These are phyloP conservation scores for Apodemia hepburni DNA, from an alignment of 2,888 invertebrate species.

Conservation along the genomic window DNA sequence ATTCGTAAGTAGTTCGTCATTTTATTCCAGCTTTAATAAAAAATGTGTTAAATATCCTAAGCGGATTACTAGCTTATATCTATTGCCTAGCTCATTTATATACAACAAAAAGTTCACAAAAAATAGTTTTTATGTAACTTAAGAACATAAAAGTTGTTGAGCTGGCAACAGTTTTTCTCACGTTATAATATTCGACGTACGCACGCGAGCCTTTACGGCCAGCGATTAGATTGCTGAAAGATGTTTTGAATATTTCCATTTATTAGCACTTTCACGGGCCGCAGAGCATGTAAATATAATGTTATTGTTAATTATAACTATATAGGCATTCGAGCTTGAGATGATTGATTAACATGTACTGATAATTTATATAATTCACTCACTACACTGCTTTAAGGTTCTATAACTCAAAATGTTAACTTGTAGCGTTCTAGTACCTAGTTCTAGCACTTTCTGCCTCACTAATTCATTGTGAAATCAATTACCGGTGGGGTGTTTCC, in stretches of 20 bases:
- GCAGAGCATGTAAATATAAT: slow-evolving; percentile 19
- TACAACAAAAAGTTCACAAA: slow-evolving; percentile 1
- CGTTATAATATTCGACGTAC: slow-evolving; percentile 6
- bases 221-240: slow-evolving; percentile 22
- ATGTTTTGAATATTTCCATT: slow-evolving; percentile 23
- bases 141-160: slow-evolving; percentile 9
- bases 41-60: background rate
- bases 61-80: background rate
- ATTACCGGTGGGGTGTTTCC: no score
- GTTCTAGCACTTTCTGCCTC: no score
- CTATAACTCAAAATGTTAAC: no score
- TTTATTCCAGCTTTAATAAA: background rate
- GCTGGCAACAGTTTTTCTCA: slow-evolving; percentile 3
- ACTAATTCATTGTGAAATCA: no score
- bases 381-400: no score
- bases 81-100: background rate
- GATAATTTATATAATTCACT: no score
- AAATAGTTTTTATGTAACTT: background rate
- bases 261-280: slow-evolving; percentile 21
- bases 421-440: no score
- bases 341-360: slow-evolving; percentile 2
- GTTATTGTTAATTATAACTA: slow-evolving; percentile 19
- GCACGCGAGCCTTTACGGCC: slow-evolving; percentile 12
- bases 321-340: slow-evolving; percentile 2
- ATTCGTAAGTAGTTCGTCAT: background rate